Percentiles rank a stretch among this genome's conserved stretches.
phyloP scores from a whole-genome alignment of 2,797 vertebrate genomes.

The Crotalus adamanteus region DNA sequence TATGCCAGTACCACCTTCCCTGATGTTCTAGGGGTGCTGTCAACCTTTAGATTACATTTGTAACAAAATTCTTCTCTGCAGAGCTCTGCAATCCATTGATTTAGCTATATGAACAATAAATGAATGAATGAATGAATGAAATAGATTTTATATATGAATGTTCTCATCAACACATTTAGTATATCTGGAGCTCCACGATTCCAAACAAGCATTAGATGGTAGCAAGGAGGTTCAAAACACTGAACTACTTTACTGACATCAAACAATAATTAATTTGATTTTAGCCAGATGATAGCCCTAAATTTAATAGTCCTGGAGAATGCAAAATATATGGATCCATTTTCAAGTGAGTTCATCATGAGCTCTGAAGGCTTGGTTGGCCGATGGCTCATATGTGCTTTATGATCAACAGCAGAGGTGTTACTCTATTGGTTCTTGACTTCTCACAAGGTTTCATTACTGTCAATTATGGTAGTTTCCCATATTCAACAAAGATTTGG shows the following conservation, averaged over 20 bases:
- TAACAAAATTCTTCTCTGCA: neutral
- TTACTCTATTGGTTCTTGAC: neutral
- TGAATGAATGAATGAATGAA: neutral
- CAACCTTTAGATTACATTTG: neutral
- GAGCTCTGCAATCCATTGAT: neutral
- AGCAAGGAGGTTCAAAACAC: neutral
- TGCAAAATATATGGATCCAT: neutral
- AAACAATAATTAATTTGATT: neutral
- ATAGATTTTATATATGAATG: neutral
- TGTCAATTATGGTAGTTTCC: neutral
- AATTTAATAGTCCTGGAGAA: neutral
- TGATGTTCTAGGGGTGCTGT: neutral
- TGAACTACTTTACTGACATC: neutral
- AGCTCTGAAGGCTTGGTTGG: neutral
- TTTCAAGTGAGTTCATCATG: neutral
- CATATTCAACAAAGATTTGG: neutral
- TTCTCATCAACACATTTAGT: neutral
- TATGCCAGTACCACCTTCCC: neutral
- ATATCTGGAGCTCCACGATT: neutral
- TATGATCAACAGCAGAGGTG: neutral
- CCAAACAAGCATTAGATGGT: neutral
- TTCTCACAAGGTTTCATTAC: neutral
- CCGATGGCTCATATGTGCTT: neutral
- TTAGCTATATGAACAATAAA: neutral
- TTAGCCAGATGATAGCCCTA: neutral